phyloP scores from a whole-genome alignment of 2,797 vertebrate genomes.

The Limnodromus scolopaceus region DNA sequence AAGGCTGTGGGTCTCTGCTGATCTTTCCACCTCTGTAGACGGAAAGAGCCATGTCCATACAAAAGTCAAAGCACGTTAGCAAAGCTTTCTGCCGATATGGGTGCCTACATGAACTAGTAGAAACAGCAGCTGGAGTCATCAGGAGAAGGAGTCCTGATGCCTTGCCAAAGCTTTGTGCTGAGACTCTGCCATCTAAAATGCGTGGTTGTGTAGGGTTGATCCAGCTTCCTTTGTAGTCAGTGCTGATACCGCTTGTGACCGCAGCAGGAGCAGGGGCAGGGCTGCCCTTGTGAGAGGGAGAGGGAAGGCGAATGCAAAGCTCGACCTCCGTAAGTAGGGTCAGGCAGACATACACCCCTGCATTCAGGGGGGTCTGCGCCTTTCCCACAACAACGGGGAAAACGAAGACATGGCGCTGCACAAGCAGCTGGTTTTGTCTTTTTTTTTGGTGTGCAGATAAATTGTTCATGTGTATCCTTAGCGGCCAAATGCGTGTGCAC shows the following conservation, averaged over 20 bases:
- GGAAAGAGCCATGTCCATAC: neutral
- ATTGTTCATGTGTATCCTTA: neutral
- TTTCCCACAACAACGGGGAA: neutral
- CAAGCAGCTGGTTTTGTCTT: neutral
- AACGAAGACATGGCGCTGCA: neutral
- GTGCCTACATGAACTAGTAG: neutral
- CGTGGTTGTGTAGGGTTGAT: accelerated
- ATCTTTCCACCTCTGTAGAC: neutral
- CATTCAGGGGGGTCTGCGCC: accelerated
- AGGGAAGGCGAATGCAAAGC: neutral
- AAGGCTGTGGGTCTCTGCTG: neutral
- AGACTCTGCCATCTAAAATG: neutral
- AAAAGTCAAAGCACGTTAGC: neutral
- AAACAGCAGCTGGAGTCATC: neutral
- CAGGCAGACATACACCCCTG: neutral
- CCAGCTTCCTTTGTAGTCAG: neutral
- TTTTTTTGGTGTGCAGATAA: neutral
- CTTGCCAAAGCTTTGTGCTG: neutral
- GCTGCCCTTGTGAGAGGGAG: neutral
- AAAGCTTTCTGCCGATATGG: neutral
- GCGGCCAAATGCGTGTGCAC: neutral
- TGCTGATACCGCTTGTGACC: neutral
- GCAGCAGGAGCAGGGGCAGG: neutral
- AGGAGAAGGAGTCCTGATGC: neutral
- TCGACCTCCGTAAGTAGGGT: accelerated